These are phyloP conservation scores for Oxygymnocypris stewartii DNA, from an alignment of 2,113 vertebrate species.

Conservation along the genomic window DNA sequence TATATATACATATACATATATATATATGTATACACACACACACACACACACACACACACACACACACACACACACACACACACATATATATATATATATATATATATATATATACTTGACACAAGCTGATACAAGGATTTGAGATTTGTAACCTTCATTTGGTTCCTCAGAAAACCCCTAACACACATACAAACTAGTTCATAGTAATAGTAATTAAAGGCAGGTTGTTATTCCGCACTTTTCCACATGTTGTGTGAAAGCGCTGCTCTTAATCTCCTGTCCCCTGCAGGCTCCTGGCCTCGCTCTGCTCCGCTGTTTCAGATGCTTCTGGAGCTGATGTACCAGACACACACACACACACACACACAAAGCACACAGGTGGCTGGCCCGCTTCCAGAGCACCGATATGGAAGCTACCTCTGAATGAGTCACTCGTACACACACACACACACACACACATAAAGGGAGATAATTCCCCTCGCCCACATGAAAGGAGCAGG, in stretches of 20 bases:
- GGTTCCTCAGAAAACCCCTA: background rate
- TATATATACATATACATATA: no score
- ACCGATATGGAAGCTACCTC: constrained; percentile 70
- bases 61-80: no score
- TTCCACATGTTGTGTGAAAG: constrained; percentile 54
- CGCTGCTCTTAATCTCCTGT: constrained; percentile 66
- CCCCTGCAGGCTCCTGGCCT: constrained; percentile 61
- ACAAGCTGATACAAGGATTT: background rate
- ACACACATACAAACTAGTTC: background rate
- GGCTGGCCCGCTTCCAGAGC: constrained; percentile 71
- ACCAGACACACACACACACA: constrained; percentile 42
- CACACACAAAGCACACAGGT: constrained; percentile 63
- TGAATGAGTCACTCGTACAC: constrained; percentile 64
- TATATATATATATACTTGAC: background rate
- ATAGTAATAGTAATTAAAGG: constrained; percentile 64
- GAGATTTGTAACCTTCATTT: background rate
- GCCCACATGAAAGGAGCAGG: constrained; percentile 83
- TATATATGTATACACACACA: no score
- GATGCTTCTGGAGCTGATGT: constrained; percentile 55
- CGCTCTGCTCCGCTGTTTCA: constrained; percentile 34
- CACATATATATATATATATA: no score
- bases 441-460: constrained; percentile 47
- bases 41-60: no score
- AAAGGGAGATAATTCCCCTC: constrained; percentile 72
- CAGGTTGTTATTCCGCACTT: constrained; percentile 61